Conservation (phyloP, 2,113 vertebrate species). For the Chloebia gouldiae region DNA sequence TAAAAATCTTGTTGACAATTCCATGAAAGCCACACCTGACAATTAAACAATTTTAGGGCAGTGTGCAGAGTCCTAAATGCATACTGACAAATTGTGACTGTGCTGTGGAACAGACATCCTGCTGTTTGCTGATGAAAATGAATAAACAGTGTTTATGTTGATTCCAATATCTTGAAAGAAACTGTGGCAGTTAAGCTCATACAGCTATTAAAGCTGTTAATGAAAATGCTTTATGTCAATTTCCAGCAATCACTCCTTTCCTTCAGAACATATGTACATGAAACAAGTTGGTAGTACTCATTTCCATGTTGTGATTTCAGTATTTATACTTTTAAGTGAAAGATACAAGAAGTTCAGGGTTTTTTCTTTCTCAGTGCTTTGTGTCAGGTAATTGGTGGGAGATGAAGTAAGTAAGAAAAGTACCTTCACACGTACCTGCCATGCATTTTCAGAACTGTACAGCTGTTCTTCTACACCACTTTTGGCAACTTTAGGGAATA, state of each 20-base stretch:
- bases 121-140: slow-evolving; percentile 61
- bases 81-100: not conserved
- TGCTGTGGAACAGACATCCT: slow-evolving; percentile 61
- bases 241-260: not conserved
- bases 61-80: not conserved
- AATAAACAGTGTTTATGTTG: slow-evolving; percentile 35
- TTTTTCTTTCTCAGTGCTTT: not conserved
- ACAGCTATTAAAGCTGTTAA: not conserved
- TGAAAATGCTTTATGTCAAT: not conserved
- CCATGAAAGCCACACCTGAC: slow-evolving; percentile 84
- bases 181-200: not conserved
- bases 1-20: slow-evolving; percentile 79
- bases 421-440: not conserved
- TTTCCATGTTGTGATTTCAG: not conserved
- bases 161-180: not conserved
- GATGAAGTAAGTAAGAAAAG: not conserved
- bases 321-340: not conserved
- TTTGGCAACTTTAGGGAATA: fast-evolving
- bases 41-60: slow-evolving; percentile 62
- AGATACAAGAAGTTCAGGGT: not conserved
- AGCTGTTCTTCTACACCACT: not conserved
- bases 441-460: not conserved
- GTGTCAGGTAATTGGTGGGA: not conserved
- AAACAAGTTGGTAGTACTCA: not conserved
- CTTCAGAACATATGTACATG: not conserved